Conservation (phyloP, 2,888 invertebrate species). For the Nipponacmea schrenckii region DNA sequence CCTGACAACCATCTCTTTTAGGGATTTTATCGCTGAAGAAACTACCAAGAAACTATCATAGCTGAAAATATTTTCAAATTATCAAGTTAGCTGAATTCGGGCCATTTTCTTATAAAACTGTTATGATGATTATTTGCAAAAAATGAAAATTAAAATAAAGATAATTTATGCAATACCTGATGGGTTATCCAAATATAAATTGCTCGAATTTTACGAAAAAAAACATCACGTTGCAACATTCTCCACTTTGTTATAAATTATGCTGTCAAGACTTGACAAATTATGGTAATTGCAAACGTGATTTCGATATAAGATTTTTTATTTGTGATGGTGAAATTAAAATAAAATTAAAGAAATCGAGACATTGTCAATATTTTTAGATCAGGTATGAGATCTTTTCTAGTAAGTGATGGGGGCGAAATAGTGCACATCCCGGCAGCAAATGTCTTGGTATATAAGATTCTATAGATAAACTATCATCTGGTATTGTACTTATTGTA, state of each 20-base stretch:
- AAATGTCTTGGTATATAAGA: neutral
- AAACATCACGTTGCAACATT: too few species aligned
- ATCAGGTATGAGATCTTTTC: neutral
- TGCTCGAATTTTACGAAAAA: slow-evolving; percentile 34
- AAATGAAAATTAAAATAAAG: neutral
- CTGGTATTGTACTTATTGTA: neutral
- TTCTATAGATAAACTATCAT: neutral
- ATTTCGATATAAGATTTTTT: too few species aligned
- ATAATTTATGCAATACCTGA: slow-evolving; percentile 28
- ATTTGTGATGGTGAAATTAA: too few species aligned
- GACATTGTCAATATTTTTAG: neutral
- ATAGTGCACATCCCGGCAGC: neutral
- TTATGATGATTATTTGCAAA: too few species aligned
- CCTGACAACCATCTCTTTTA: slow-evolving; percentile 29
- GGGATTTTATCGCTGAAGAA: slow-evolving; percentile 27
- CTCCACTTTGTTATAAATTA: too few species aligned
- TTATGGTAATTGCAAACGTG: too few species aligned
- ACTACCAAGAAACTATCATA: slow-evolving; percentile 33
- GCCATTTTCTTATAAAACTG: too few species aligned
- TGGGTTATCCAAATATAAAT: slow-evolving; percentile 52
- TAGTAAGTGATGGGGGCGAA: neutral
- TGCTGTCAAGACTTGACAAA: too few species aligned
- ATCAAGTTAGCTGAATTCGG: neutral
- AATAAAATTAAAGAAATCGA: neutral
- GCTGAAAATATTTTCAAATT: neutral